Evolutionary conservation across 2,113 vertebrate genomes (phyloP), one percentile per base, ranked within the genome.

Genomic region (Phylloscopus whistleri): DNA sequence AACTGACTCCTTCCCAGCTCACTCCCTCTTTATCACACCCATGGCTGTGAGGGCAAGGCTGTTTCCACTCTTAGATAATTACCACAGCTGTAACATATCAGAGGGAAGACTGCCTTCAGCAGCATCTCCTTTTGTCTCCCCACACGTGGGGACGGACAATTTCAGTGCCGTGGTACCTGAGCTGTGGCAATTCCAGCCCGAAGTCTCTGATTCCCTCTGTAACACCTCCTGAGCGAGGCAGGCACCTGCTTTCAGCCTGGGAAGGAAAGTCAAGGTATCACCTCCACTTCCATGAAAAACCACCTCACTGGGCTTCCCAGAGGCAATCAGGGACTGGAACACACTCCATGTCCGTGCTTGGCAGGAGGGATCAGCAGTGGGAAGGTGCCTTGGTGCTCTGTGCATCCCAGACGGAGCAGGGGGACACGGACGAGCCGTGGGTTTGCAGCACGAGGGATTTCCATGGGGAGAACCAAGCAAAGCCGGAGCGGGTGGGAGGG

Each of bases 291-390:
- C 39, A 27, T 3, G 11, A 48, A 23, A 85, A 77, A 13, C 3
- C 69, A 89, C 28, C 11, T 55, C 46, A 1, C 5, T 10, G 17
- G 33, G 41, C 13, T 73, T 59, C 69, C 55, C 15, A 4, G 7
- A 2, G 68, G 30, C 20, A 75, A 5, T 12, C 10, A 10, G 3
- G 10, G 64, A 5, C 76, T 2, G 5, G 10, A 9, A 6, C 28
- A 52, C 46, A 0, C 8, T 2, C 2, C 4, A 2, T 18, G 18
- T 16, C 30, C 6, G 0, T 8, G 28, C 39, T 23, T 11, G 5
- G 63, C 5, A 13, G 52, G 69, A 35, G 46, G 69, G 33, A 37
- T 5, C 4, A 3, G 13, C 53, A 9, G 14, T 5, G 33, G 55
- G 84, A 66, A 86, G 51, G 14, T 28, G 23, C 11, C 49, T 39